Evolutionary conservation across 2,113 vertebrate species (phyloP).

Genomic region (Ptyas mucosa): DNA sequence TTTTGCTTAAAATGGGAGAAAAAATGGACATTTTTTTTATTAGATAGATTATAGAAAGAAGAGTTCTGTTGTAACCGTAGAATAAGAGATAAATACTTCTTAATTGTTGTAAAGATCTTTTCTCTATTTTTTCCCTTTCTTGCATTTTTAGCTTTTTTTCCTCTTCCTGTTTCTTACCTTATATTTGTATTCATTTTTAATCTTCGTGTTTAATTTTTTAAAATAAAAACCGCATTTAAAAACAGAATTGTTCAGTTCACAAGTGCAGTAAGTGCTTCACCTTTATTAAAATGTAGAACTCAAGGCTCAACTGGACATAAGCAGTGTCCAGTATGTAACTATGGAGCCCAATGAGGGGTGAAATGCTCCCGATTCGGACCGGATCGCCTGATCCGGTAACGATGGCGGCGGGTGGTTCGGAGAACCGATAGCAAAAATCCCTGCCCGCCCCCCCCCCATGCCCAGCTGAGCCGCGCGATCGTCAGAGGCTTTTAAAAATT

Average conservation of each 20-base stretch:
- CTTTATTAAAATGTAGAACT: not conserved
- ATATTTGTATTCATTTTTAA: not conserved
- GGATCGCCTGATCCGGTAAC: too few relatives aligned
- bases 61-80: not conserved
- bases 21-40: not conserved
- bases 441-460: too few relatives aligned
- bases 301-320: not conserved
- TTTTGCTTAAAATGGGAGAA: not conserved
- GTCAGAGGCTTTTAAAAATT: too few relatives aligned
- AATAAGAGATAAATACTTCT: not conserved
- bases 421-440: too few relatives aligned
- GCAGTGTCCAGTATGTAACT: not conserved
- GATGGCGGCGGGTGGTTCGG: too few relatives aligned
- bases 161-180: not conserved
- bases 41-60: not conserved
- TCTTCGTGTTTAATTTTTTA: not conserved
- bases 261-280: not conserved
- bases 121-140: not conserved
- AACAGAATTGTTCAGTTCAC: not conserved
- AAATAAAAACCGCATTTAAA: not conserved
- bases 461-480: too few relatives aligned
- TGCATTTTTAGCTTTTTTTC: not conserved
- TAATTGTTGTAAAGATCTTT: not conserved
- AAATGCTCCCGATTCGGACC: too few relatives aligned
- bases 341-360: not conserved